Evolutionary conservation across 2,113 vertebrate genomes (phyloP).

Genomic region (Eulacestoma nigropectus): DNA sequence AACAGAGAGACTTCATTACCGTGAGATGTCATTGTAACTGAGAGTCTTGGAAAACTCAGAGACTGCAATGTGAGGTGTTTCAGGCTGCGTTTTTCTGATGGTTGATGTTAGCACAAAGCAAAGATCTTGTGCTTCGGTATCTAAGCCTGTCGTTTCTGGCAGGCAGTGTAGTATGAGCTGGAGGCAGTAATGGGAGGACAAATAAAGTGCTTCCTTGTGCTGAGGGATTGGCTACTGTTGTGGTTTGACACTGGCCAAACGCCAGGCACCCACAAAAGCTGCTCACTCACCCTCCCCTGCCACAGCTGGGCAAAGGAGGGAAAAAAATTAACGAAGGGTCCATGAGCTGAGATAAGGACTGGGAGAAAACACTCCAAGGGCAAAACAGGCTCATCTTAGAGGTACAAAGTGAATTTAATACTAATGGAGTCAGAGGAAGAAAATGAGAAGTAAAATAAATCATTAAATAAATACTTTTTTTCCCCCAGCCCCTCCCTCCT

Average conservation of each 20-base stretch:
- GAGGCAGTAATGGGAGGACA: not conserved
- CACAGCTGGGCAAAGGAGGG: not conserved
- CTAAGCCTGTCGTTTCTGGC: not conserved
- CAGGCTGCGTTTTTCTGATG: not conserved
- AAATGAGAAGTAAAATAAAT: not conserved
- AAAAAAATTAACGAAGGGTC: not conserved
- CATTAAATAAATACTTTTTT: not conserved
- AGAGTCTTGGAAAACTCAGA: not conserved
- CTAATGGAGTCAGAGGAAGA: not conserved
- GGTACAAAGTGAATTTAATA: not conserved
- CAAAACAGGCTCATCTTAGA: not conserved
- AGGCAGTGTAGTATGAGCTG: not conserved
- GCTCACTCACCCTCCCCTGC: not conserved
- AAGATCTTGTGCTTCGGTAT: not conserved
- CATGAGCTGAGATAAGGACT: not conserved
- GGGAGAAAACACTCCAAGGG: not conserved
- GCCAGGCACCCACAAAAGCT: not conserved
- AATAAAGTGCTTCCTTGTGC: not conserved
- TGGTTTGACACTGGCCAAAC: not conserved
- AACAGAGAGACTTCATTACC: not conserved
- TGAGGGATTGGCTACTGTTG: not conserved
- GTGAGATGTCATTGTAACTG: not conserved
- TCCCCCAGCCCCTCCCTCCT: not conserved
- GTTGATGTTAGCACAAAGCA: not conserved
- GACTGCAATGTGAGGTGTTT: not conserved